Percentiles rank a stretch among this genome's conserved stretches.
phyloP scores from a whole-genome alignment of 2,797 vertebrate species.

The Pipistrellus pipistrellus region DNA sequence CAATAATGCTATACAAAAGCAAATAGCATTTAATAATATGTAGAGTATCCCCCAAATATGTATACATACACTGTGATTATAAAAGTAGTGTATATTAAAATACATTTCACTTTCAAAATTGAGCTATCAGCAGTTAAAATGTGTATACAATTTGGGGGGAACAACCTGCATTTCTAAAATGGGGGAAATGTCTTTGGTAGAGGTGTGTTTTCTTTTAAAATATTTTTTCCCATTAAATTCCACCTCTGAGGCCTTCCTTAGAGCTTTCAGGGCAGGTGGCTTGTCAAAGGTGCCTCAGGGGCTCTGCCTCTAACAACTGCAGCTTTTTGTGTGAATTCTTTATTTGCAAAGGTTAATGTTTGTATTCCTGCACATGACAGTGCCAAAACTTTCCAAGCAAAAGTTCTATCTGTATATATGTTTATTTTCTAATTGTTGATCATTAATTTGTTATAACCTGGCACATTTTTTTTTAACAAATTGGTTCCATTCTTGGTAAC shows the following conservation, averaged over 20 bases:
- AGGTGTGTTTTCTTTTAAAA: not conserved
- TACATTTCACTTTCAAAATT: no score
- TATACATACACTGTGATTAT: no score
- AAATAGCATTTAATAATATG: not conserved
- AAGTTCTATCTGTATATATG: not conserved
- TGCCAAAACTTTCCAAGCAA: not conserved
- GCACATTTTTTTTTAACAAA: not conserved
- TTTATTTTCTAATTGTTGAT: conserved; percentile 38
- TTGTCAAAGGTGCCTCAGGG: not conserved
- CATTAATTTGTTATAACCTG: not conserved
- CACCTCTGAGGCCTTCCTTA: not conserved
- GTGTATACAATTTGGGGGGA: no score
- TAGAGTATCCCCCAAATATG: no score
- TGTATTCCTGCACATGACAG: not conserved
- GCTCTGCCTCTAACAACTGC: not conserved
- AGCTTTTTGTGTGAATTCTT: not conserved
- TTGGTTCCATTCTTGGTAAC: not conserved
- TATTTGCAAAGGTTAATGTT: not conserved
- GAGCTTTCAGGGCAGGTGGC: not conserved
- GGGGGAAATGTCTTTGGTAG: not conserved
- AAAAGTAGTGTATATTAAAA: no score
- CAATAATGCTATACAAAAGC: not conserved
- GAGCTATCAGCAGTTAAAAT: no score
- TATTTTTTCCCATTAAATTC: not conserved
- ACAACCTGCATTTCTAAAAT: not conserved